Conservation (phyloP, 2,113 vertebrate genomes). For the Corythoichthys intestinalis region DNA sequence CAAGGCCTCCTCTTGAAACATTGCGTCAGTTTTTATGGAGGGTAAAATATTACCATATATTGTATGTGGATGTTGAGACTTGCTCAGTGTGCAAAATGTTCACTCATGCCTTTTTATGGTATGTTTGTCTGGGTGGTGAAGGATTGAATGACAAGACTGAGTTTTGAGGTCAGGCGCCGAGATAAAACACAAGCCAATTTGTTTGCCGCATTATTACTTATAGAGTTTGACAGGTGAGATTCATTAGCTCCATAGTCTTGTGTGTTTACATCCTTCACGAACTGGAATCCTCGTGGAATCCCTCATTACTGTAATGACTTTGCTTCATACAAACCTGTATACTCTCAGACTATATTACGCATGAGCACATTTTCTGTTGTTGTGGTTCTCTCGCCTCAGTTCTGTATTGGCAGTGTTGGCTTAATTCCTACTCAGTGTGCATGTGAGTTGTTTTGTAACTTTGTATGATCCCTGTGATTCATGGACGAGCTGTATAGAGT, state of each 20-base stretch:
- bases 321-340: constrained; percentile 20
- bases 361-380: constrained; percentile 15
- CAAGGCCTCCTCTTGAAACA: constrained; percentile 18
- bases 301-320: constrained; percentile 31
- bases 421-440: not conserved
- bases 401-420: not conserved
- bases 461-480: not conserved
- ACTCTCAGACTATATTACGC: constrained; percentile 23
- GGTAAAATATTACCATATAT: constrained; percentile 25
- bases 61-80: constrained; percentile 23
- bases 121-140: not conserved
- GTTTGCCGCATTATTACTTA: constrained; percentile 40
- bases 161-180: not conserved
- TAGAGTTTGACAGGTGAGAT: constrained; percentile 47
- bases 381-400: not conserved
- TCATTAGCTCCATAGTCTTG: constrained; percentile 47
- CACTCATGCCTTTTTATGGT: constrained; percentile 12
- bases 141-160: constrained; percentile 1
- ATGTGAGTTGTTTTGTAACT: not conserved
- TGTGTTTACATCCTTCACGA: constrained; percentile 22
- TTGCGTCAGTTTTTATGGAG: constrained; percentile 8
- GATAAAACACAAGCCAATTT: constrained; percentile 19
- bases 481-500: not conserved
- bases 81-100: constrained; percentile 25
- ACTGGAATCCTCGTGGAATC: constrained; percentile 52